Evolutionary conservation across 2,113 vertebrate species (phyloP), one percentile per base, ranked within the genome.

Genomic region (Epinephelus moara): DNA sequence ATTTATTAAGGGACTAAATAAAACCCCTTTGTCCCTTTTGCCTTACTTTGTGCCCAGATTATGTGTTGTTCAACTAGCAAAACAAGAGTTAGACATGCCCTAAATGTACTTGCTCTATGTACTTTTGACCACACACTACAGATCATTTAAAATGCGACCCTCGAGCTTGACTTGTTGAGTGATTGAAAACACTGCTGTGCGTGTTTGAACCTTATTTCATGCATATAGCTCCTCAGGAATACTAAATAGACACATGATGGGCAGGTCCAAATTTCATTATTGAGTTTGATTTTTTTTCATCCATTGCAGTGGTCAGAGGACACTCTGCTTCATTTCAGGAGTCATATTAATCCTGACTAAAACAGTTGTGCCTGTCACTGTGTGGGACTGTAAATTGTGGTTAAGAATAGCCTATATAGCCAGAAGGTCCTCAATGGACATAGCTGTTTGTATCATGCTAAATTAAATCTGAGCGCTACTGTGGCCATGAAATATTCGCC

Each of bases 231-330:
- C 21, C 45, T n/a, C 12, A 60, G 6, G 68, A 85, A 76, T 73
- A 45, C 25, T 64, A 76, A 75, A 71, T 6, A 76, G 63, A 69
- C 19, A 33, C 15, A 45, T 62, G 73, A 69, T n/a, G 11, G 64
- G 55, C 66, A 72, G 18, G 64, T 63, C 5, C 47, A 73, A 72
- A 64, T 76, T 33, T 69, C 56, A 82, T 79, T 61, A 75, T 62
- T 45, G 30, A 62, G 33, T 37, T 23, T 42, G 15, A 4, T 69
- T 66, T 55, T 63, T 2, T 63, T 61, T 67, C 45, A 76, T 66
- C 10, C 0, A 57, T 13, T 59, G 23, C 47, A 85, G 11, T 70
- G 27, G 64, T 72, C 33, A 63, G 45, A 56, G 56, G 78, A 25
- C 50, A 27, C 40, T 33, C 18, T 19, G 2, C 27, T 37, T 62